These are phyloP conservation scores for Rana temporaria DNA, from an alignment of 2,113 vertebrate genomes.

Conservation along the genomic window DNA sequence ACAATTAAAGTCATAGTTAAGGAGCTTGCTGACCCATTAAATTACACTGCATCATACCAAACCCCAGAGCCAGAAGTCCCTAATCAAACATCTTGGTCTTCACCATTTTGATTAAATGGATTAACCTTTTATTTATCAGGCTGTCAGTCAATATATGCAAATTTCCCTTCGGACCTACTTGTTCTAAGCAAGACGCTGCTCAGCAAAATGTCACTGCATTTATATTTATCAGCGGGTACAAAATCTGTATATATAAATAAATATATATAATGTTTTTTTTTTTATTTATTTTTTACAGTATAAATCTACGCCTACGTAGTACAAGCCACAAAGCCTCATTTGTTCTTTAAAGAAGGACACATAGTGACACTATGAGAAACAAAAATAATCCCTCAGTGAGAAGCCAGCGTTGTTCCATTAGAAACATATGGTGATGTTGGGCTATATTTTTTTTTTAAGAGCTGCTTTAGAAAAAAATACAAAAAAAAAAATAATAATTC, in stretches of 20 bases:
- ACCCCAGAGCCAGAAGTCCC: constrained; percentile 41
- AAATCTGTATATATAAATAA: background rate
- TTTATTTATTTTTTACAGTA: constrained; percentile 31
- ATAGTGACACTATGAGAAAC: constrained; percentile 5
- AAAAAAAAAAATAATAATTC: too few species aligned
- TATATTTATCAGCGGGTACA: constrained; percentile 39
- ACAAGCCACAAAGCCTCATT: constrained; percentile 10
- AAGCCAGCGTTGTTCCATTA: constrained; percentile 1
- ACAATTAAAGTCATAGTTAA: constrained; percentile 49
- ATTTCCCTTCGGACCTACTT: constrained; percentile 24
- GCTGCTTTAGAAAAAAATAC: background rate
- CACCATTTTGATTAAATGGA: constrained; percentile 44
- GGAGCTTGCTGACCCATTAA: constrained; percentile 50
- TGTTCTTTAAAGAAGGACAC: constrained; percentile 25
- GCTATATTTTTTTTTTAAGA: background rate
- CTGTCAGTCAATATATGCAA: constrained; percentile 54
- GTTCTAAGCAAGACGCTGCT: constrained; percentile 8
- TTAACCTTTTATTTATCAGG: constrained; percentile 51
- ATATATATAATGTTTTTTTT: too few species aligned
- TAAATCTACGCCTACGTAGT: constrained; percentile 21
- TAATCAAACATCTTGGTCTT: constrained; percentile 45
- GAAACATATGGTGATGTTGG: constrained; percentile 2
- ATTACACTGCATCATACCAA: constrained; percentile 41
- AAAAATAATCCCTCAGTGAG: constrained; percentile 17
- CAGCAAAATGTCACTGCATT: constrained; percentile 37